Evolutionary conservation across 2,888 invertebrate genomes (phyloP).

Genomic region (Melinopterus prodromus): DNA sequence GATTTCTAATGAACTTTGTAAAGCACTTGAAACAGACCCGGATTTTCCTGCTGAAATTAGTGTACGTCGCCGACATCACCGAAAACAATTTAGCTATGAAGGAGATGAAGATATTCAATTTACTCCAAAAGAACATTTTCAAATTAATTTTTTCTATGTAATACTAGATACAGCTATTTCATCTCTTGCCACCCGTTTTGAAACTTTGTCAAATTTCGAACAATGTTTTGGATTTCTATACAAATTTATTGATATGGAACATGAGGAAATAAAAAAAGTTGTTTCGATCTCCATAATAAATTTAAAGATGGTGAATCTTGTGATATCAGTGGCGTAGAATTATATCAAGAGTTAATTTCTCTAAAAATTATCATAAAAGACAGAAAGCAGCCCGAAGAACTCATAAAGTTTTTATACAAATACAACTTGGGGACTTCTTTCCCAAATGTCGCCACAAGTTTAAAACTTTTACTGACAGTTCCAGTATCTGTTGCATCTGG

Average conservation of each 20-base stretch:
- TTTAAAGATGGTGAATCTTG: no score
- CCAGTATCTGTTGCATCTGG: not conserved
- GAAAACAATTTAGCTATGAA: not conserved
- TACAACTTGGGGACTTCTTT: no score
- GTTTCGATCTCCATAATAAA: no score
- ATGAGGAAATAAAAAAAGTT: no score
- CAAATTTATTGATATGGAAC: no score
- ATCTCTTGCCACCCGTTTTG: slow-evolving; percentile 8
- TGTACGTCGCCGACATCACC: slow-evolving; percentile 6
- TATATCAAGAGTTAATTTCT: slow-evolving; percentile 13
- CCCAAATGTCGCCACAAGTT: not conserved
- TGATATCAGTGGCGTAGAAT: slow-evolving; percentile 9
- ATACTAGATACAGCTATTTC: not conserved
- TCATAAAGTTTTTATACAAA: slow-evolving; percentile 8
- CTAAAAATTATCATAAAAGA: not conserved
- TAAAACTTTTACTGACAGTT: not conserved
- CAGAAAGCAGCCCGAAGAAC: slow-evolving; percentile 13
- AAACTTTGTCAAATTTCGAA: not conserved
- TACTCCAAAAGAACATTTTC: slow-evolving; percentile 8
- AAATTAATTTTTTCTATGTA: slow-evolving; percentile 14
- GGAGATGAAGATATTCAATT: no score
- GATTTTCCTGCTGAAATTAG: slow-evolving; percentile 7
- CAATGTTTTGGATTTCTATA: no score
- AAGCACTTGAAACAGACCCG: slow-evolving; percentile 8
- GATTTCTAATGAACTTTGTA: slow-evolving; percentile 6